These are phyloP conservation scores for Brachirus orientalis DNA, from an alignment of 2,113 vertebrate genomes.

Conservation along the genomic window DNA sequence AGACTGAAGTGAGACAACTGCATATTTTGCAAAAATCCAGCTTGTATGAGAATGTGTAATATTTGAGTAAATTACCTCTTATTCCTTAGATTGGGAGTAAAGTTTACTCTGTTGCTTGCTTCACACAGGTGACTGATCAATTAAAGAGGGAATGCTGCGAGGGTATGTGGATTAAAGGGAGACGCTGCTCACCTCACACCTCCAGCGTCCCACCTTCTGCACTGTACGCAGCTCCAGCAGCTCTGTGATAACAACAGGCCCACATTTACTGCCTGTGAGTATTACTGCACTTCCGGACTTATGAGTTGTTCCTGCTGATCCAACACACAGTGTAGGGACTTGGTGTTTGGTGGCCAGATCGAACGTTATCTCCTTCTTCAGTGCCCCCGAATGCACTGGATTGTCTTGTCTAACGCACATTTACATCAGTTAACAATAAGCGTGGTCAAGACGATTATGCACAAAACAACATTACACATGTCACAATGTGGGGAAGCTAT, in stretches of 20 bases:
- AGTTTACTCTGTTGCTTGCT: conserved; percentile 11
- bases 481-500: too few species aligned
- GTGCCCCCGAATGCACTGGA: not conserved
- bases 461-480: not conserved
- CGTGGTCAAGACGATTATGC: not conserved
- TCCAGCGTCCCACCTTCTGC: conserved; percentile 45
- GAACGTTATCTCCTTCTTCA: conserved; percentile 8
- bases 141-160: conserved; percentile 51
- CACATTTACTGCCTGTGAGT: conserved; percentile 72
- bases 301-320: conserved; percentile 19
- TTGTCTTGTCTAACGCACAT: not conserved
- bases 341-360: not conserved
- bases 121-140: conserved; percentile 56
- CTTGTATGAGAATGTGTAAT: too few species aligned
- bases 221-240: conserved; percentile 56
- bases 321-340: not conserved
- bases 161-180: conserved; percentile 77
- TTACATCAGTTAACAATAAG: conserved; percentile 2
- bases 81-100: not conserved
- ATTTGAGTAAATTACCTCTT: not conserved
- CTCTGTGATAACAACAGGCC: conserved; percentile 63
- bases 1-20: too few species aligned
- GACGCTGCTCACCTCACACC: conserved; percentile 54
- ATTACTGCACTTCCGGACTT: conserved; percentile 24
- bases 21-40: too few species aligned